Evolutionary conservation across 2,797 vertebrate species (phyloP).

Genomic region (Sebastes jordani): DNA sequence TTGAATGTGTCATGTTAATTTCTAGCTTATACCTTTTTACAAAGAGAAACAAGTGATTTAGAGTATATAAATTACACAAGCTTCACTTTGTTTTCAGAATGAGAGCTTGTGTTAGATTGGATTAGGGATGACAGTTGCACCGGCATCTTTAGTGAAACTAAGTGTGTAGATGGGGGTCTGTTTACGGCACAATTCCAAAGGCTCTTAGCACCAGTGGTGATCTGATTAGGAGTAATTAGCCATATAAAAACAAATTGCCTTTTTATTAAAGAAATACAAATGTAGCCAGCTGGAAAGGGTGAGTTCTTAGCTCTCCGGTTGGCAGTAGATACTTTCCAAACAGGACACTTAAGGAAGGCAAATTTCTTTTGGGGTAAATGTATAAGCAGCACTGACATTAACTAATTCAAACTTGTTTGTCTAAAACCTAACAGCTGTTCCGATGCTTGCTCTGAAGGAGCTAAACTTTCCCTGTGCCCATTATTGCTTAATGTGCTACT

Average conservation of each 20-base stretch:
- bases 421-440: not conserved
- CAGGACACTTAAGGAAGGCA: not conserved
- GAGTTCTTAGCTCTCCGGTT: constrained; percentile 4
- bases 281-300: constrained; percentile 6
- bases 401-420: not conserved
- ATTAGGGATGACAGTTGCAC: constrained; percentile 9
- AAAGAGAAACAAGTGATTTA: not conserved
- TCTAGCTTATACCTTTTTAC: not conserved
- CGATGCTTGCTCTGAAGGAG: not conserved
- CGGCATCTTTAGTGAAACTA: not conserved
- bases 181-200: not conserved
- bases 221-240: constrained; percentile 16
- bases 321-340: constrained; percentile 1
- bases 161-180: not conserved
- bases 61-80: not conserved
- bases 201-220: constrained; percentile 11
- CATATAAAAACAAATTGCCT: not conserved
- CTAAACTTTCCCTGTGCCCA: not conserved
- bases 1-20: not conserved
- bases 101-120: not conserved
- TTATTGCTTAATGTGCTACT: not conserved
- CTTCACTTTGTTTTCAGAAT: not conserved
- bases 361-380: not conserved
- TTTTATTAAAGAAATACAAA: constrained; percentile 25
- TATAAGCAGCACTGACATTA: not conserved